Evolutionary conservation across 2,113 vertebrate species (phyloP), one percentile per base, ranked within the genome.

Genomic region (Apeltes quadracus): DNA sequence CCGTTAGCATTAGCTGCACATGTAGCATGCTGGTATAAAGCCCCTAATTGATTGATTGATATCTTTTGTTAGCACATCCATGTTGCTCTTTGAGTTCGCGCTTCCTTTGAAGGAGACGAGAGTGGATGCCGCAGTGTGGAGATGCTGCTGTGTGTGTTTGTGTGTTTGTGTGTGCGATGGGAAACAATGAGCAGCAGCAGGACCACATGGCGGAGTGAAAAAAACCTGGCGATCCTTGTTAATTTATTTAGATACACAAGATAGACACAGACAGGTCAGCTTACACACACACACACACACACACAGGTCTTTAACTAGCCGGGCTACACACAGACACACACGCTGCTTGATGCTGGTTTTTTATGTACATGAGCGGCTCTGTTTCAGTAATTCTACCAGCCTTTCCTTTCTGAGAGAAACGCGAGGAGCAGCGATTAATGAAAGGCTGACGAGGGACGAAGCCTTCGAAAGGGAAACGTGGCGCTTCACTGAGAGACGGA

Each of bases 231-330:
- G 10, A 16, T 10, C 44, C 73, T 74, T 15, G 20, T 84, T 84
- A n/a, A 79, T 81, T 87, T 76, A 87, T 84, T 78, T 64, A 86
- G 64, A 69, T 20, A 22, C 2, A 34, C 29, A 32, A 32, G 29
- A 32, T 32, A 5, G 3, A 32, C 32, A 7, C 32, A 51, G 27
- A 50, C 14, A 5, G 59, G 51, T 88, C 75, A 27, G 58, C 8
- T 81, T 68, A 73, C 72, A 46, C 41, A 63, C 73, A 46, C 56
- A 67, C 66, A 75, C 72, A 71, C 20, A 29, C 73, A 59, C 76
- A 36, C 41, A 43, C 41, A 41, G 3, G 5, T 5, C 2, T 2
- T 29, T 29, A 2, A 29, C 29, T 3, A 29, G 29, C 29, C 3
- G 29, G 29, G 29, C 29, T 32, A 32, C 43, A 44, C 43, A 44